Conservation (phyloP, 2,113 vertebrate genomes). For the Neopipo cinnamomea region DNA sequence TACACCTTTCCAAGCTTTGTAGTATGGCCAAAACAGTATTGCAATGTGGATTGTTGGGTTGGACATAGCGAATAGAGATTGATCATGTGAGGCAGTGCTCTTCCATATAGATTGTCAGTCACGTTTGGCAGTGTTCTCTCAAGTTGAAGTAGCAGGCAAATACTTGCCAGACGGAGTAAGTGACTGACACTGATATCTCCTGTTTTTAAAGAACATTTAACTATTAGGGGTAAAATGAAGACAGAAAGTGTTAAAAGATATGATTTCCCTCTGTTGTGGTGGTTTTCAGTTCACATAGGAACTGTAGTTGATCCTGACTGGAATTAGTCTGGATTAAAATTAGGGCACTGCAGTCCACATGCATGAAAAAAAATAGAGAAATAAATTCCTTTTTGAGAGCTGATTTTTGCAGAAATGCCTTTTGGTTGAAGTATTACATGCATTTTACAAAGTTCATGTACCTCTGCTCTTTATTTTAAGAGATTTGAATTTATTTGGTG, state of each 20-base stretch:
- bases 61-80: background rate
- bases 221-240: background rate
- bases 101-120: background rate
- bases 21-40: background rate
- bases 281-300: background rate
- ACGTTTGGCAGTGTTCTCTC: background rate
- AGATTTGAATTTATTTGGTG: slow-evolving; percentile 70
- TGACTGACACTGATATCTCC: background rate
- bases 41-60: background rate
- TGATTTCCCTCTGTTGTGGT: background rate
- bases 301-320: background rate
- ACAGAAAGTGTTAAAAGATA: background rate
- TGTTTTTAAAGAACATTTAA: background rate
- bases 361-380: background rate
- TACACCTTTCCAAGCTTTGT: background rate
- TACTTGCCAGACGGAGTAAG: background rate
- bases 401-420: slow-evolving; percentile 49
- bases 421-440: slow-evolving; percentile 45
- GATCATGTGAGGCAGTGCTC: background rate
- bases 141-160: background rate
- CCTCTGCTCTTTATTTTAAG: slow-evolving; percentile 69
- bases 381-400: slow-evolving; percentile 34
- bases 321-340: slow-evolving; percentile 1
- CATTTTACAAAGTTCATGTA: slow-evolving; percentile 58
- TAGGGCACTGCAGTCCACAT: background rate